These are phyloP conservation scores for Lasioglossum leucozonium DNA, from an alignment of 2,888 invertebrate genomes.

Conservation along the genomic window DNA sequence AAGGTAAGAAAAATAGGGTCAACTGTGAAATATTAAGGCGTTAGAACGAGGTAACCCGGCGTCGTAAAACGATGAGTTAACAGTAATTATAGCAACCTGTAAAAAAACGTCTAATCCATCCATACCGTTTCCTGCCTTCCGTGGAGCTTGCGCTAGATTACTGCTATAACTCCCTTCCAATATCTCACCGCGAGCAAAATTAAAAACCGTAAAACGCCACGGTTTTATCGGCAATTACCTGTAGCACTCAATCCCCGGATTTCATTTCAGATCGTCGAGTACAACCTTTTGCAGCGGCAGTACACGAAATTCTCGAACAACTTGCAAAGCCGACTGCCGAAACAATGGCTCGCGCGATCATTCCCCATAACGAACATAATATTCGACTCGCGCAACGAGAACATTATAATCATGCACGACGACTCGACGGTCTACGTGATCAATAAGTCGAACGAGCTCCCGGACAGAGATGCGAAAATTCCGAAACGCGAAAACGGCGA, in stretches of 20 bases:
- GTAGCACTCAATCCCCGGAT: conserved; percentile 8
- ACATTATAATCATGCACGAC: conserved; percentile 90
- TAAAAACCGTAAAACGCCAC: conserved; percentile 57
- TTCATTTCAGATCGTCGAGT: conserved; percentile 89
- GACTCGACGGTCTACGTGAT: conserved; percentile 89
- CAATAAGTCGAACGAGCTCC: conserved; percentile 86
- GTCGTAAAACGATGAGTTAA: conserved; percentile 48
- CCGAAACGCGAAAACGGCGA: conserved; percentile 82
- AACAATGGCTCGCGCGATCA: conserved; percentile 87
- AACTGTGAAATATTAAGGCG: conserved; percentile 23
- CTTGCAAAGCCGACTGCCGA: conserved; percentile 85
- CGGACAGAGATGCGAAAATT: conserved; percentile 82
- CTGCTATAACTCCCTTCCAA: conserved; percentile 52
- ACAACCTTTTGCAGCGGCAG: conserved; percentile 87
- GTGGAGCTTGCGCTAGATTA: conserved; percentile 52
- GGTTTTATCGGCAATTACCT: conserved; percentile 28
- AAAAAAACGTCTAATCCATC: conserved; percentile 67
- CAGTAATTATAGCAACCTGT: conserved; percentile 57
- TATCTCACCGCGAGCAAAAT: conserved; percentile 53
- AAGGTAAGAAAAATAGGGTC: conserved; percentile 86
- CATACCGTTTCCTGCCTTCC: not conserved
- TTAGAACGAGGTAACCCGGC: conserved; percentile 20
- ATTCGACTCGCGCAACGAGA: conserved; percentile 87
- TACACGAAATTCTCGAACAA: conserved; percentile 88
- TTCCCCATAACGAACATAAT: conserved; percentile 88